Conservation (phyloP, 1,140 invertebrate genomes). For the Theocolax elegans region DNA sequence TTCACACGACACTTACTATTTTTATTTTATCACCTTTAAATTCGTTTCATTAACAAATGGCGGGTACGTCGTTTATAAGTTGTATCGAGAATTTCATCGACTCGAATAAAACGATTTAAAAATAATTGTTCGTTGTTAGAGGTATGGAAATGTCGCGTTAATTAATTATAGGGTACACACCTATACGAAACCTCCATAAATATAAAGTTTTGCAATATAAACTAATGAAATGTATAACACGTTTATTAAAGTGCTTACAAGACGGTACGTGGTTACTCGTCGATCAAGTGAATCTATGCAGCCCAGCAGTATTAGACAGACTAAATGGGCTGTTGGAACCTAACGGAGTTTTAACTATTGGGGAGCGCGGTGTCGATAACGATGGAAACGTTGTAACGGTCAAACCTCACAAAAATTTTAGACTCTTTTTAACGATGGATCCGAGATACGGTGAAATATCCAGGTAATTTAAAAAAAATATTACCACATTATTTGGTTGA, state of each 20-base stretch:
- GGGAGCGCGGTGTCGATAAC: constrained; percentile 86
- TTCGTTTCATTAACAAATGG: too few relatives aligned
- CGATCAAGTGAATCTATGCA: constrained; percentile 98
- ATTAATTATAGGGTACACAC: too few relatives aligned
- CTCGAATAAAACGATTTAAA: too few relatives aligned
- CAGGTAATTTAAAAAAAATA: constrained; percentile 70
- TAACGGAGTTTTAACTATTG: constrained; percentile 87
- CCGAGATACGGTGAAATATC: constrained; percentile 96
- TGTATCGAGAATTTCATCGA: too few relatives aligned
- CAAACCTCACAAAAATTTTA: constrained; percentile 89
- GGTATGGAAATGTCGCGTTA: too few relatives aligned
- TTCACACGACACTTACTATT: too few relatives aligned
- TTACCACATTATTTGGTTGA: background rate
- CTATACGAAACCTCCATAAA: too few relatives aligned
- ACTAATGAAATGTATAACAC: too few relatives aligned
- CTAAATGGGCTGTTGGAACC: constrained; percentile 96
- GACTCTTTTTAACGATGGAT: constrained; percentile 95
- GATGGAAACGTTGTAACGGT: constrained; percentile 80
- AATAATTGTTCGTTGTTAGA: too few relatives aligned
- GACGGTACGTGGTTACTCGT: constrained; percentile 92
- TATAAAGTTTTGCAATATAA: too few relatives aligned
- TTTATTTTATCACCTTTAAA: too few relatives aligned
- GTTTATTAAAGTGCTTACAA: constrained; percentile 77
- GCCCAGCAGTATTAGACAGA: constrained; percentile 94
- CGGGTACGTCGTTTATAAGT: too few relatives aligned